These are phyloP conservation scores for Phalloptychus januarius DNA, from an alignment of 2,797 vertebrate species.

Conservation along the genomic window DNA sequence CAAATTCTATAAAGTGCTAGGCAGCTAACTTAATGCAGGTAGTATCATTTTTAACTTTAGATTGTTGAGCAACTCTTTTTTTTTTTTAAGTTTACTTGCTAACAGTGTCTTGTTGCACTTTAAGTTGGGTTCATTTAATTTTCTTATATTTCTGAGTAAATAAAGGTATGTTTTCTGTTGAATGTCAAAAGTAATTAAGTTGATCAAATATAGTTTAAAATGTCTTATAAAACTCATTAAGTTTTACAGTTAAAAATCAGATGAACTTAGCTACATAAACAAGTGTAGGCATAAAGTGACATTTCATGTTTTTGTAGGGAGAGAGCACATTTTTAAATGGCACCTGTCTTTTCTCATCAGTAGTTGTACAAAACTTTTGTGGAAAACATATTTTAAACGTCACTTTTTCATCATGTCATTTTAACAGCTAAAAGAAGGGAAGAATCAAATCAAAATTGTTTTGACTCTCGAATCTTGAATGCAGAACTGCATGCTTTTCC, in stretches of 20 bases:
- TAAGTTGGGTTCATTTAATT: not conserved
- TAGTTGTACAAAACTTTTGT: not conserved
- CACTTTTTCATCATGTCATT: not conserved
- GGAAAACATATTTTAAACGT: not conserved
- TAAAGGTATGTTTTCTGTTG: not conserved
- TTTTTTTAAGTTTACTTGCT: not conserved
- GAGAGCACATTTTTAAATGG: not conserved
- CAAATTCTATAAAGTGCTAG: not conserved
- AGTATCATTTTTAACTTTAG: not conserved
- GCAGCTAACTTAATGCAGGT: not conserved
- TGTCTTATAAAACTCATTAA: not conserved
- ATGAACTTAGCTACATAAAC: not conserved
- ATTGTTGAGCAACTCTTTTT: not conserved
- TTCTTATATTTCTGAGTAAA: not conserved
- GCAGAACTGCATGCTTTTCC: conserved; percentile 43
- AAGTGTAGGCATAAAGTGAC: not conserved
- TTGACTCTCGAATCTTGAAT: conserved; percentile 46
- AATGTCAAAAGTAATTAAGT: not conserved
- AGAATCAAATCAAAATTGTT: conserved; percentile 46
- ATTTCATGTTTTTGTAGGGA: not conserved
- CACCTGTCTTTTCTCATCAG: not conserved
- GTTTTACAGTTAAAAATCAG: not conserved
- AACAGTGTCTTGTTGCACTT: not conserved
- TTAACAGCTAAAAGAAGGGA: conserved; percentile 10
- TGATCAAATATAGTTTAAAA: not conserved